Evolutionary conservation across 1,140 invertebrate genomes (phyloP).

Genomic region (Plutomurus gul): DNA sequence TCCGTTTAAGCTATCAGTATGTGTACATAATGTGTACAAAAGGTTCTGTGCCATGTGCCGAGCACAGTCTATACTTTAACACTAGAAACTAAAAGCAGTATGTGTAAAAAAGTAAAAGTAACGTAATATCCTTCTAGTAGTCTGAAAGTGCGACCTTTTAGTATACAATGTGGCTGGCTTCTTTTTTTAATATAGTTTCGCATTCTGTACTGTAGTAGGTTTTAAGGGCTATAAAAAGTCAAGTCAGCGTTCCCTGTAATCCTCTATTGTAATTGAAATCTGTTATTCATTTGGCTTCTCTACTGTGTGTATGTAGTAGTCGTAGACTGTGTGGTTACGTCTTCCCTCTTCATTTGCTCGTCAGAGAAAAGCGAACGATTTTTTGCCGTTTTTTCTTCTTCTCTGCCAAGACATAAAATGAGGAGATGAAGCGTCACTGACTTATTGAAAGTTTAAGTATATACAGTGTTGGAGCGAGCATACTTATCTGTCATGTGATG

Average conservation of each 20-base stretch:
- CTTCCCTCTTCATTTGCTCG: slow-evolving; percentile 5
- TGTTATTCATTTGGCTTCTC: slow-evolving; percentile 10
- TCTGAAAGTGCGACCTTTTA: neutral
- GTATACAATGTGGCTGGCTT: neutral
- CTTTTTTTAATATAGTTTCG: neutral
- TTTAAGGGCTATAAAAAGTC: slow-evolving; percentile 10
- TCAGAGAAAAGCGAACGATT: neutral
- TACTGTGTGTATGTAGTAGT: neutral
- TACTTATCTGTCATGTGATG: neutral
- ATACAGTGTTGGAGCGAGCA: neutral
- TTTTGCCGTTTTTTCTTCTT: neutral
- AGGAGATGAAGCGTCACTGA: neutral
- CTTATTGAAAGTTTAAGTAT: too few relatives aligned
- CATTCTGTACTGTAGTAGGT: slow-evolving; percentile 1
- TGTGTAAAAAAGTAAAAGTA: neutral
- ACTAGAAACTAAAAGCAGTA: too few relatives aligned
- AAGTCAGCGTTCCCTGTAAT: slow-evolving; percentile 7
- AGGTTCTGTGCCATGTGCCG: too few relatives aligned
- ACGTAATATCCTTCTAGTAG: neutral
- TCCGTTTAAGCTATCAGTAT: too few relatives aligned
- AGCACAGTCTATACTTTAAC: too few relatives aligned
- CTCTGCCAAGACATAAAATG: neutral
- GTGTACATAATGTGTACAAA: neutral
- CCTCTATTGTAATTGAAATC: slow-evolving; percentile 21
- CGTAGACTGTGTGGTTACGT: neutral